Evolutionary conservation across 2,888 invertebrate genomes (phyloP).

Genomic region (Prenolepis imparis): DNA sequence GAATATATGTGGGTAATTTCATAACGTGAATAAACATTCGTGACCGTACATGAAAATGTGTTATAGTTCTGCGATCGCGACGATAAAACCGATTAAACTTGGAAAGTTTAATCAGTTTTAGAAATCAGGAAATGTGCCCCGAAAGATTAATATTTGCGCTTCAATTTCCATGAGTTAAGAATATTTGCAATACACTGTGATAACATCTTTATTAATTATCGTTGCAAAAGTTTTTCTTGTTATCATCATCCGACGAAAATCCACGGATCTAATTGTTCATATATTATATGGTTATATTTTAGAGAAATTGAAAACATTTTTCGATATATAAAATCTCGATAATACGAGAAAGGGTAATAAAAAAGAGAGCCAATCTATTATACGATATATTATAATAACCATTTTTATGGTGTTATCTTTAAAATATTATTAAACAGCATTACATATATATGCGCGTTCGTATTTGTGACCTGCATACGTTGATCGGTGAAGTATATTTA

Average conservation of each 20-base stretch:
- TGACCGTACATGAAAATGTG: slow-evolving; percentile 15
- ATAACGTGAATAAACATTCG: not conserved
- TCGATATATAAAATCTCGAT: not conserved
- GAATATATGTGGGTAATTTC: not conserved
- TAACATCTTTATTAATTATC: not conserved
- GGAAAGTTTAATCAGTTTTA: no score
- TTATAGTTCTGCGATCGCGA: not conserved
- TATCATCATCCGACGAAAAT: not conserved
- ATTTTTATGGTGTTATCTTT: not conserved
- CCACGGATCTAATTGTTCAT: not conserved
- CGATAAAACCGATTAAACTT: slow-evolving; percentile 10
- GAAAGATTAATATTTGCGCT: slow-evolving; percentile 21
- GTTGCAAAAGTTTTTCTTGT: not conserved
- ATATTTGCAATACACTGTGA: not conserved
- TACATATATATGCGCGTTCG: not conserved
- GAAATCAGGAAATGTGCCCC: not conserved
- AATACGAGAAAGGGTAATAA: not conserved
- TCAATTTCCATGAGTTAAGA: not conserved
- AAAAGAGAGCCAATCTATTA: not conserved
- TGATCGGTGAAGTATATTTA: slow-evolving; percentile 19
- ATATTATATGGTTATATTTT: not conserved
- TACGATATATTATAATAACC: not conserved
- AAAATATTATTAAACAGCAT: not conserved
- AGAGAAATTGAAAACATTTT: not conserved
- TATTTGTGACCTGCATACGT: not conserved